These are phyloP conservation scores for Metopia argyrocephala DNA, from an alignment of 2,888 invertebrate genomes.

Conservation along the genomic window DNA sequence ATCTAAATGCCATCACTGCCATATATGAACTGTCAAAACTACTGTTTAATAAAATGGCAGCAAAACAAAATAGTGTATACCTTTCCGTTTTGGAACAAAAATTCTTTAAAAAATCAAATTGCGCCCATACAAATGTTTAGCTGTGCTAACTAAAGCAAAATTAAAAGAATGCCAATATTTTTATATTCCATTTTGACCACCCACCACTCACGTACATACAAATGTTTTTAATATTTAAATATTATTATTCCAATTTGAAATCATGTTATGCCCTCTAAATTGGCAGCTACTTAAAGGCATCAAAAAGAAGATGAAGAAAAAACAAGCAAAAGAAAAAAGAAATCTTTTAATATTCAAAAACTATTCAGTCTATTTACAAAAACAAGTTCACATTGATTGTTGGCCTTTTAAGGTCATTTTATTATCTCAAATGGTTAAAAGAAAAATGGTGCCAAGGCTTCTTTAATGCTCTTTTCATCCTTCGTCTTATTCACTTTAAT, in stretches of 20 bases:
- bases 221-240: neutral
- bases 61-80: no score
- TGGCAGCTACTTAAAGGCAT: constrained; percentile 13
- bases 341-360: constrained; percentile 3
- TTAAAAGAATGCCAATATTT: neutral
- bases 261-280: neutral
- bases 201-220: neutral
- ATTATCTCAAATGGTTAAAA: neutral
- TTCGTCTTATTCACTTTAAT: neutral
- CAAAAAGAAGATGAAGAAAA: neutral
- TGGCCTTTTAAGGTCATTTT: neutral
- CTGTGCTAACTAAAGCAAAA: no score
- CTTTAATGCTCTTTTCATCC: neutral
- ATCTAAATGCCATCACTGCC: no score
- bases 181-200: neutral
- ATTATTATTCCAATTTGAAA: neutral
- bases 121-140: no score
- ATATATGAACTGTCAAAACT: no score
- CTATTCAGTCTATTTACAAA: neutral
- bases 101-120: no score
- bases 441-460: neutral
- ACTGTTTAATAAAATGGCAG: no score
- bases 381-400: neutral
- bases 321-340: no score
- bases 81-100: no score